Conservation (phyloP, 2,888 invertebrate species). For the Hydraecia micacea region DNA sequence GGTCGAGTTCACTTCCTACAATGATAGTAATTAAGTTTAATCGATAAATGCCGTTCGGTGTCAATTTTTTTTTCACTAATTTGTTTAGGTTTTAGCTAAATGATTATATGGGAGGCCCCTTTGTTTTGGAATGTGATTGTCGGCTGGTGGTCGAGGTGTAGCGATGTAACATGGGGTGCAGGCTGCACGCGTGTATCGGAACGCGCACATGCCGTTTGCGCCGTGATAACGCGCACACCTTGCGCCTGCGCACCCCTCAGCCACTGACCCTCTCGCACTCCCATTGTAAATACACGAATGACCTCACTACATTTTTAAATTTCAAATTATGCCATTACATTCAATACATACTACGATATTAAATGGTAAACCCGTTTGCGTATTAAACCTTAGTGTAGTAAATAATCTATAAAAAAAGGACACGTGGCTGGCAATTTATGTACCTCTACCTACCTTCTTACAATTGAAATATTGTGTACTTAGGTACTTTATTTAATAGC, state of each 20-base stretch:
- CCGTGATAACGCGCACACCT: constrained; percentile 89
- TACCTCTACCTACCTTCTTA: constrained; percentile 14
- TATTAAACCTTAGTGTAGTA: constrained; percentile 43
- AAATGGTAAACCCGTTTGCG: constrained; percentile 59
- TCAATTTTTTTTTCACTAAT: constrained; percentile 70
- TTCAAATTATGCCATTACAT: constrained; percentile 62
- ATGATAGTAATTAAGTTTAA: constrained; percentile 76
- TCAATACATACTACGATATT: constrained; percentile 39
- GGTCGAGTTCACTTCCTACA: constrained; percentile 75
- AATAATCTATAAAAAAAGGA: constrained; percentile 35
- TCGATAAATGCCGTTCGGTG: constrained; percentile 74
- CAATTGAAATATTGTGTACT: constrained; percentile 16
- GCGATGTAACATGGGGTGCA: constrained; percentile 72
- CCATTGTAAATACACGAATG: constrained; percentile 69
- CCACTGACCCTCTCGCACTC: constrained; percentile 82
- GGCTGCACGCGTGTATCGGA: constrained; percentile 84
- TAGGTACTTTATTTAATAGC: constrained; percentile 46
- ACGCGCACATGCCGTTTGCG: constrained; percentile 86
- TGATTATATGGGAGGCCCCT: constrained; percentile 74
- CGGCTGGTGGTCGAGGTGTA: constrained; percentile 76
- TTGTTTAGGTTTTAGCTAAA: constrained; percentile 70
- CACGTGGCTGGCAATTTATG: constrained; percentile 58
- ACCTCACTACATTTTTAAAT: constrained; percentile 63
- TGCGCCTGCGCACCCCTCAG: constrained; percentile 84
- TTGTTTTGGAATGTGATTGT: constrained; percentile 80